Percentiles rank a stretch among this genome's conserved stretches.
phyloP scores from a whole-genome alignment of 2,113 vertebrate genomes.

The Arothron firmamentum region DNA sequence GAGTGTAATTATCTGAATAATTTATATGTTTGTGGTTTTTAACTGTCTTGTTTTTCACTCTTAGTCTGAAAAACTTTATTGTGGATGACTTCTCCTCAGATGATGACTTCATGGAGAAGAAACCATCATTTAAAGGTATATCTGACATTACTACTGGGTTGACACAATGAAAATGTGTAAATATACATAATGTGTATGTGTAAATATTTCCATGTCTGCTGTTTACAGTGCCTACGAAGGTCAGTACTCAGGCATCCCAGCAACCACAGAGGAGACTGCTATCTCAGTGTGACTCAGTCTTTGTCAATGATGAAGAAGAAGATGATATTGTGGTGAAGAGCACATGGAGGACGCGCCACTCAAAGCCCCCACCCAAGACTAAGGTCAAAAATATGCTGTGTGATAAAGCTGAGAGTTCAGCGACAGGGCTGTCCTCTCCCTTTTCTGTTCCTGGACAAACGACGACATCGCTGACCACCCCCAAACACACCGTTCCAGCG shows the following conservation, averaged over 20 bases:
- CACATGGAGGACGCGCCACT: constrained; percentile 67
- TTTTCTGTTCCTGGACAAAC: constrained; percentile 5
- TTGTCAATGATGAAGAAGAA: constrained; percentile 74
- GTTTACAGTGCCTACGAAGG: constrained; percentile 48
- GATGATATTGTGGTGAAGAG: constrained; percentile 70
- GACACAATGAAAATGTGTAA: background rate
- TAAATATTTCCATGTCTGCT: background rate
- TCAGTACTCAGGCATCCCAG: constrained; percentile 32
- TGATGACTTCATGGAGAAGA: constrained; percentile 70
- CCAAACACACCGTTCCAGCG: constrained; percentile 43
- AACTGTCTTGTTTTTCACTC: background rate
- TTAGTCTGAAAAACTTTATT: constrained; percentile 70
- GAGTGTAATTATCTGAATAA: background rate
- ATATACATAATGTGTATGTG: background rate
- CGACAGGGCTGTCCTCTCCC: constrained; percentile 8
- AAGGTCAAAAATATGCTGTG: background rate
- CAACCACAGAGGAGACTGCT: constrained; percentile 39
- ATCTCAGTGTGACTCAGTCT: constrained; percentile 60
- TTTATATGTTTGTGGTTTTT: background rate
- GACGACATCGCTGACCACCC: background rate
- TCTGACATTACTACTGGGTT: background rate
- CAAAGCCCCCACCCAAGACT: constrained; percentile 1
- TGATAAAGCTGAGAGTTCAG: constrained; percentile 3
- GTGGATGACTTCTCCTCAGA: constrained; percentile 67
- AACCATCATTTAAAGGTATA: constrained; percentile 61